A percentile compares a stretch with the other conserved stretches of the same genome.
These are phyloP conservation scores for Alosa alosa DNA, from an alignment of 2,113 vertebrate species.

Conservation along the genomic window DNA sequence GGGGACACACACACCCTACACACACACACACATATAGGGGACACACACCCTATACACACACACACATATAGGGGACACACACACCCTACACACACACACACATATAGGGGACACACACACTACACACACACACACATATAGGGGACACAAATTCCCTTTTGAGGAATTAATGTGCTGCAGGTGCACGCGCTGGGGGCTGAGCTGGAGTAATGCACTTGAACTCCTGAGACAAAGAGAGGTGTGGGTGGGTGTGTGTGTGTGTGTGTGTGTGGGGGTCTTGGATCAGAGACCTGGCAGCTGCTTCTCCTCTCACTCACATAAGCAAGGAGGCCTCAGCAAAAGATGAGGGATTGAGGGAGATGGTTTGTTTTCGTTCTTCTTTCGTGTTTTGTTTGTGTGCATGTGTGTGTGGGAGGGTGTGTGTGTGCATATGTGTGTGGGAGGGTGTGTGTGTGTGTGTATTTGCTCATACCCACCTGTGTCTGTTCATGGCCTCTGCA, in stretches of 20 bases:
- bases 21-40: not conserved
- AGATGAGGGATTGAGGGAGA: not conserved
- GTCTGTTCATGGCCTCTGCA: not conserved
- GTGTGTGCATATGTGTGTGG: conserved; percentile 37
- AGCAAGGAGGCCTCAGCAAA: not conserved
- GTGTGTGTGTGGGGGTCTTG: not conserved
- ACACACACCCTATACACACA: not conserved
- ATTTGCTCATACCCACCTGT: not conserved
- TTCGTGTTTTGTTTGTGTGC: conserved; percentile 53
- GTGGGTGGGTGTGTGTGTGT: not conserved
- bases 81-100: not conserved
- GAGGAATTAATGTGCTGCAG: not conserved
- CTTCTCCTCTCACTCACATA: conserved; percentile 10
- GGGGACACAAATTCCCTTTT: not conserved
- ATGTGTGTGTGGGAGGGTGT: conserved; percentile 48
- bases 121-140: not conserved
- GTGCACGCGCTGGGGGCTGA: not conserved
- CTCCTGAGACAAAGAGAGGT: not conserved
- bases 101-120: not conserved
- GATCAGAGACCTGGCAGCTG: conserved; percentile 2
- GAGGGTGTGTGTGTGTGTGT: not conserved
- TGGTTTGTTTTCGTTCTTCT: not conserved
- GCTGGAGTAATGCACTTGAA: not conserved
- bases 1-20: not conserved
- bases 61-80: not conserved